Percentiles rank a stretch among this genome's conserved stretches.
Evolutionary conservation across 92 coral and sea anemone species (phyloP).

Genomic region (Zoanthus solanderi): DNA sequence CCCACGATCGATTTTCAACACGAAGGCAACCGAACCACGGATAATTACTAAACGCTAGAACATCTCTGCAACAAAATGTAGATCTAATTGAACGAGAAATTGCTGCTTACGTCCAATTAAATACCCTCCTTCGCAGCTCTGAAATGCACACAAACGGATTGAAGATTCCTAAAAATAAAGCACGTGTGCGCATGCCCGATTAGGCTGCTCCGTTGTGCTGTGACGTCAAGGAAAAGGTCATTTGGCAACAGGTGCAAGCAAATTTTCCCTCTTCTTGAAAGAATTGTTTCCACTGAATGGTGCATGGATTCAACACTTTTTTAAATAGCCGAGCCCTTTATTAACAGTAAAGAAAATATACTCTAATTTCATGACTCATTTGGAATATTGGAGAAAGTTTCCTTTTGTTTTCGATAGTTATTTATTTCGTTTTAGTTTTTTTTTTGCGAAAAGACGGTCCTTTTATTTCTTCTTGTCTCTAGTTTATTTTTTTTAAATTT

Average conservation of each 20-base stretch:
- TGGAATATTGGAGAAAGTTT: neutral
- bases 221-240: slow-evolving; percentile 17
- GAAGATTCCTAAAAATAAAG: slow-evolving; percentile 1
- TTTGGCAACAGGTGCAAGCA: slow-evolving; percentile 36
- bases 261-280: neutral
- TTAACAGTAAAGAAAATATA: neutral
- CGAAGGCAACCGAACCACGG: neutral
- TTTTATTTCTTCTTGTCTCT: too few relatives aligned
- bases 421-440: too few relatives aligned
- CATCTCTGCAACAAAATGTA: slow-evolving; percentile 20
- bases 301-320: neutral
- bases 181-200: slow-evolving; percentile 39
- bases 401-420: neutral
- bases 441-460: too few relatives aligned
- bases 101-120: neutral
- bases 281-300: neutral
- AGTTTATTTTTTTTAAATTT: too few relatives aligned
- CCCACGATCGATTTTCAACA: slow-evolving; percentile 4
- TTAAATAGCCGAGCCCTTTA: neutral
- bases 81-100: slow-evolving; percentile 22
- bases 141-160: slow-evolving; percentile 27
- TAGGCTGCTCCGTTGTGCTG: slow-evolving; percentile 29
- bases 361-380: neutral
- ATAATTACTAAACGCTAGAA: neutral
- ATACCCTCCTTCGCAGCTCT: slow-evolving; percentile 31